Evolutionary conservation across 1,140 invertebrate species (phyloP), one percentile per base, ranked within the genome.

Genomic region (Propsilocerus akamusi): DNA sequence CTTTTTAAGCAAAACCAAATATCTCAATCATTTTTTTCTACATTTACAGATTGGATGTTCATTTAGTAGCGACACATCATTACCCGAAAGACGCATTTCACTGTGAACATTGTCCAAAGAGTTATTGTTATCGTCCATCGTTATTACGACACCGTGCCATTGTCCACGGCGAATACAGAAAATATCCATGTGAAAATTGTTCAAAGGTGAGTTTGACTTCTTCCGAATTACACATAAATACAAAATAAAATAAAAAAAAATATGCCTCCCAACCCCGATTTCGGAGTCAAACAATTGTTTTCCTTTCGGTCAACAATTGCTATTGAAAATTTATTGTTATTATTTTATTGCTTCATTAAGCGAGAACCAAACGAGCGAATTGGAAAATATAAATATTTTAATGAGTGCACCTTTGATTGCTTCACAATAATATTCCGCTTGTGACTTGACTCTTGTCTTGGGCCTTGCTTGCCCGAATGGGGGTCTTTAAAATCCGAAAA

Each of bases 101-200:
- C 52, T 96, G 92, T 63, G 85, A 90, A 49, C 76, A 77, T 48
- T 96, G 92, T 66, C 77, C 83, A 0, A 77, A 80, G 53, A 76
- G 80, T 8, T 96, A 88, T 68, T 76, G 83, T 52, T 86, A 83
- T 73, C 77, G 85, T 14, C 79, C 83, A 0, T 74, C 87, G 53
- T 69, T 95, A 5, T 76, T 89, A 22, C 76, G 84, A 17, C 92
- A 96, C 64, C 78, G 85, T 32, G 80, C 83, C 0, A 66, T 81
- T n/a, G 73, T 75, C 7, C 86, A 90, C 66, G 82, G 85, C 1
- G 79, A 83, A 54, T 72, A 78, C 4, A 70, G 76, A 49, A 84
- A 81, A 61, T 97, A 92, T 65, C 78, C 84, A 23, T 97, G 93
- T 68, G 92, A 96, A 62, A 92, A 94, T 64, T 97, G 93, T 63